Percentiles rank a stretch among this genome's conserved stretches.
These are phyloP conservation scores for Poicephalus gulielmi DNA, from an alignment of 2,113 vertebrate genomes.

Conservation along the genomic window DNA sequence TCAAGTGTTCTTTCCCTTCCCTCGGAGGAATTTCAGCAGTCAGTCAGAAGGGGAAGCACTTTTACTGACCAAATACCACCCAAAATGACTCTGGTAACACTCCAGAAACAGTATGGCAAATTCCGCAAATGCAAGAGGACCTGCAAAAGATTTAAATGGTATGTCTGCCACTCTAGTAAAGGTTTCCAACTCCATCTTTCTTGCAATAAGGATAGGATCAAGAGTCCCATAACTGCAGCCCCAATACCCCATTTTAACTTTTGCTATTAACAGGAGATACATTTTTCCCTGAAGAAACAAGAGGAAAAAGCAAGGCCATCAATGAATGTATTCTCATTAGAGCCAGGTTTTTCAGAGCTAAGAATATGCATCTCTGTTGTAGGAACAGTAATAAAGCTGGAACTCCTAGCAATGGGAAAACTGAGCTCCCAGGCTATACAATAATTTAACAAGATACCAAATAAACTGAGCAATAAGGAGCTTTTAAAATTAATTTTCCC, in stretches of 20 bases:
- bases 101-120: background rate
- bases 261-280: background rate
- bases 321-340: background rate
- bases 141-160: background rate
- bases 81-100: background rate
- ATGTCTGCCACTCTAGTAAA: background rate
- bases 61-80: background rate
- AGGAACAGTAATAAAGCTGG: background rate
- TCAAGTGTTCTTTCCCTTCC: background rate
- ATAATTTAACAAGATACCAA: background rate
- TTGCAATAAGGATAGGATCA: background rate
- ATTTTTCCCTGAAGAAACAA: background rate
- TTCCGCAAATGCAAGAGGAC: background rate
- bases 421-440: background rate
- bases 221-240: background rate
- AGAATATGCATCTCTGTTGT: background rate
- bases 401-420: background rate
- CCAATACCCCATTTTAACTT: background rate
- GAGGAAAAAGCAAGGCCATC: background rate
- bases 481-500: background rate
- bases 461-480: background rate
- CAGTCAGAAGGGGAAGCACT: background rate
- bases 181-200: background rate
- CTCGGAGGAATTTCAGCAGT: background rate
- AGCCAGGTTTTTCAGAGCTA: background rate